phyloP scores from a whole-genome alignment of 2,797 vertebrate genomes.

The Eulemur rubriventer region DNA sequence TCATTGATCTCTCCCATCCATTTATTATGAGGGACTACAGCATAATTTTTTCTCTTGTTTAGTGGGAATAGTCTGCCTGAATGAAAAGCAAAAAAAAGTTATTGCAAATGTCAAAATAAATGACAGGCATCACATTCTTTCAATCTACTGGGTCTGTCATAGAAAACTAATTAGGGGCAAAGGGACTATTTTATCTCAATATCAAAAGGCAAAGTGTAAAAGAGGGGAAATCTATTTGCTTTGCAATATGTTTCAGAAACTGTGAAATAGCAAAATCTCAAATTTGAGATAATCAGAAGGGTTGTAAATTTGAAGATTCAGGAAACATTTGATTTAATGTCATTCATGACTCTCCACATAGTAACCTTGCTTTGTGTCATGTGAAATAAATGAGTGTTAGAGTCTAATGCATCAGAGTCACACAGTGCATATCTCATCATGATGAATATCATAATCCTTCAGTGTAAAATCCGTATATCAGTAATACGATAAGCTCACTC shows the following conservation, averaged over 20 bases:
- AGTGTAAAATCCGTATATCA: not conserved
- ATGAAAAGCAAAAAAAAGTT: not conserved
- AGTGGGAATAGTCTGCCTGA: not conserved
- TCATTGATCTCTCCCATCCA: not conserved
- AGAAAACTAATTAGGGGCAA: slow-evolving; percentile 21
- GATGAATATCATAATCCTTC: not conserved
- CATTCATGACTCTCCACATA: not conserved
- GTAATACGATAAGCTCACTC: not conserved
- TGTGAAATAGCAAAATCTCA: not conserved
- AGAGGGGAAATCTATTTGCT: not conserved
- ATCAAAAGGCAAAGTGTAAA: not conserved
- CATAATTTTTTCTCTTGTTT: not conserved
- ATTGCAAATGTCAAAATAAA: not conserved
- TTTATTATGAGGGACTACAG: not conserved
- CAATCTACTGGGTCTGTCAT: not conserved
- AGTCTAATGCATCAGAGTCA: not conserved
- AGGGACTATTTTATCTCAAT: not conserved
- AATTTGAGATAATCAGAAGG: not conserved
- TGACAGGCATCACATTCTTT: not conserved
- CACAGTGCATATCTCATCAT: not conserved
- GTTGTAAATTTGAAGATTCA: not conserved
- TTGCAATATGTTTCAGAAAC: not conserved
- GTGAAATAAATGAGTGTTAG: not conserved
- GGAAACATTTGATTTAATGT: not conserved
- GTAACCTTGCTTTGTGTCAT: not conserved